phyloP scores from a whole-genome alignment of 2,797 vertebrate genomes.

The Myotis daubentonii region DNA sequence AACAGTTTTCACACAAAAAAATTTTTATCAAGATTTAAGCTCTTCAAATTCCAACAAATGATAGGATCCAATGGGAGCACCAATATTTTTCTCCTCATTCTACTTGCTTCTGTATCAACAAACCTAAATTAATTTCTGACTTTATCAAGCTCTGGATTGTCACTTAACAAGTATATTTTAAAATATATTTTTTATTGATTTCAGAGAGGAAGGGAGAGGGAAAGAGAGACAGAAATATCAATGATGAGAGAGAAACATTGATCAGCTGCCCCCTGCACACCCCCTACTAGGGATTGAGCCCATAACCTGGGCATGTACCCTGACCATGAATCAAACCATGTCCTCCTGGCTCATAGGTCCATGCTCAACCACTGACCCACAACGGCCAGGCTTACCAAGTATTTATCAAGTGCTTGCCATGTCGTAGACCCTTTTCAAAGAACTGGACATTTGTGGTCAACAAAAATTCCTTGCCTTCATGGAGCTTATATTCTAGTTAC shows the following conservation, averaged over 20 bases:
- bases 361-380: too few species aligned
- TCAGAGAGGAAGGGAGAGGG: too few species aligned
- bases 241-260: too few species aligned
- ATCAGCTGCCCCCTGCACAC: too few species aligned
- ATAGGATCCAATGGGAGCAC: neutral
- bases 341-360: too few species aligned
- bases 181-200: too few species aligned
- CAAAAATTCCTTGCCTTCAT: neutral
- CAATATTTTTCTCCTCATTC: neutral
- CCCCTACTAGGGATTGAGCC: too few species aligned
- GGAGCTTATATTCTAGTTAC: neutral
- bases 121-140: constrained; percentile 7
- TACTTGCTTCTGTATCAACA: neutral
- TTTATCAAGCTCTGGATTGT: neutral
- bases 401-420: neutral
- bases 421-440: neutral
- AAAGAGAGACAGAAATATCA: too few species aligned
- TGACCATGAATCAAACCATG: too few species aligned
- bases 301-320: too few species aligned
- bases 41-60: neutral
- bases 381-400: neutral
- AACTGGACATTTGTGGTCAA: neutral
- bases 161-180: neutral
- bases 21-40: neutral
- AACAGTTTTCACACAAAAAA: neutral